Conservation (phyloP, 2,113 vertebrate species). For the Blennius ocellaris region DNA sequence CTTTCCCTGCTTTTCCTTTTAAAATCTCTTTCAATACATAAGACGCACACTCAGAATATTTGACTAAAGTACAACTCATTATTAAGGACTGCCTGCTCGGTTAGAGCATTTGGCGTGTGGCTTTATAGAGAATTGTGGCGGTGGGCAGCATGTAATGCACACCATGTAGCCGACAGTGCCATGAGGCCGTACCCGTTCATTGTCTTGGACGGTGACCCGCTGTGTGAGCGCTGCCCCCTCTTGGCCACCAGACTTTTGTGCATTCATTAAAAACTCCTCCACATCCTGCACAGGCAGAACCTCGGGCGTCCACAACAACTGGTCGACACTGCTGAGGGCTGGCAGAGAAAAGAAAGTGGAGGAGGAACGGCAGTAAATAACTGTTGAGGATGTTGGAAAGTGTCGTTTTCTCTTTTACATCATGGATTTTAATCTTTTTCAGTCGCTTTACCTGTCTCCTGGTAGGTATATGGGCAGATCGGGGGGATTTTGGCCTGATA, state of each 20-base stretch:
- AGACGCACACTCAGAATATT: too few species aligned
- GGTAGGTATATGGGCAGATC: slow-evolving; percentile 76
- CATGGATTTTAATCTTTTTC: too few species aligned
- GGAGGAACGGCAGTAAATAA: not conserved
- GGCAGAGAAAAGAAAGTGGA: not conserved
- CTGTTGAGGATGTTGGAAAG: not conserved
- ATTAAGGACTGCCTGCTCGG: too few species aligned
- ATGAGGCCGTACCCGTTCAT: slow-evolving; percentile 87
- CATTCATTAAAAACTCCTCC: slow-evolving; percentile 89
- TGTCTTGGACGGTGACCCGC: slow-evolving; percentile 87
- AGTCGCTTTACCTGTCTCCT: slow-evolving; percentile 86
- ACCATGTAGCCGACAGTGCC: not conserved
- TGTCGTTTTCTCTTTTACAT: not conserved
- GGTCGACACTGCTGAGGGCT: slow-evolving; percentile 92
- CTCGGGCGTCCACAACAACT: slow-evolving; percentile 92
- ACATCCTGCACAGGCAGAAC: slow-evolving; percentile 88
- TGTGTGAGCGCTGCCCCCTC: slow-evolving; percentile 72
- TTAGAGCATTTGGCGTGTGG: too few species aligned
- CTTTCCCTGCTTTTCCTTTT: too few species aligned
- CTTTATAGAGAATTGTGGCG: not conserved
- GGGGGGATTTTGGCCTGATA: slow-evolving; percentile 92
- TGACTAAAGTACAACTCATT: too few species aligned
- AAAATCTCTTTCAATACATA: too few species aligned
- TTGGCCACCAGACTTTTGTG: slow-evolving; percentile 81
- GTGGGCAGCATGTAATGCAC: not conserved